phyloP scores from a whole-genome alignment of 2,888 invertebrate genomes.

The Apamea epomidion region DNA sequence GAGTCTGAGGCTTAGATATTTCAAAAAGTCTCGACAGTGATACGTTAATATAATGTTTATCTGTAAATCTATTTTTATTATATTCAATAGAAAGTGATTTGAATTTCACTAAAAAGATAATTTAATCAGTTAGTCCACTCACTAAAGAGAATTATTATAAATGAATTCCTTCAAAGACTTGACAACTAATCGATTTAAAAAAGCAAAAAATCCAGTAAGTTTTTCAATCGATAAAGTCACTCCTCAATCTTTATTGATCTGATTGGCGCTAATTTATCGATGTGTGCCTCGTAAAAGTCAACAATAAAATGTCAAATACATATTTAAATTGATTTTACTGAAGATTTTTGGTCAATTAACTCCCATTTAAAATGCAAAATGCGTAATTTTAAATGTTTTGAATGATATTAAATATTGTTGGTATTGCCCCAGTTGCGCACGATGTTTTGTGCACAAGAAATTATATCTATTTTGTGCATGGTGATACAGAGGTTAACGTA shows the following conservation, averaged over 20 bases:
- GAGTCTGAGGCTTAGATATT: conserved; percentile 2
- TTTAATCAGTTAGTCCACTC: neutral
- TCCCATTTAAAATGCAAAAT: conserved; percentile 47
- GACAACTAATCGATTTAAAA: conserved; percentile 15
- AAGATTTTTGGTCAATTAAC: conserved; percentile 45
- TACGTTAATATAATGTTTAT: conserved; percentile 1
- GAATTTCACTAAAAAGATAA: neutral
- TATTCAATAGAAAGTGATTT: neutral
- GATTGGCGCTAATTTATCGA: conserved; percentile 55
- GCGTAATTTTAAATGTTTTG: conserved; percentile 26
- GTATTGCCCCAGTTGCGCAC: conserved; percentile 23
- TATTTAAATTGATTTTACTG: conserved; percentile 47
- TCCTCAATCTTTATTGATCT: conserved; percentile 33
- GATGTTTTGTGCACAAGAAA: conserved; percentile 7
- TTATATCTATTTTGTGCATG: conserved; percentile 8
- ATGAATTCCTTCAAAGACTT: neutral
- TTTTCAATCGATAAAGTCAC: conserved; percentile 21
- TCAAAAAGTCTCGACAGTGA: conserved; percentile 11
- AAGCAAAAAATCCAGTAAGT: neutral
- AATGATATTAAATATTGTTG: conserved; percentile 33
- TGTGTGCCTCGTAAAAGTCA: conserved; percentile 52
- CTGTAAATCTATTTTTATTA: neutral
- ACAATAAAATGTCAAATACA: conserved; percentile 52
- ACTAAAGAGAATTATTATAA: neutral
- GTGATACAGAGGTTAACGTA: neutral